These are phyloP conservation scores for human (Homo sapiens) DNA, from an alignment of 2,113 vertebrate species.

Conservation along the genomic window DNA sequence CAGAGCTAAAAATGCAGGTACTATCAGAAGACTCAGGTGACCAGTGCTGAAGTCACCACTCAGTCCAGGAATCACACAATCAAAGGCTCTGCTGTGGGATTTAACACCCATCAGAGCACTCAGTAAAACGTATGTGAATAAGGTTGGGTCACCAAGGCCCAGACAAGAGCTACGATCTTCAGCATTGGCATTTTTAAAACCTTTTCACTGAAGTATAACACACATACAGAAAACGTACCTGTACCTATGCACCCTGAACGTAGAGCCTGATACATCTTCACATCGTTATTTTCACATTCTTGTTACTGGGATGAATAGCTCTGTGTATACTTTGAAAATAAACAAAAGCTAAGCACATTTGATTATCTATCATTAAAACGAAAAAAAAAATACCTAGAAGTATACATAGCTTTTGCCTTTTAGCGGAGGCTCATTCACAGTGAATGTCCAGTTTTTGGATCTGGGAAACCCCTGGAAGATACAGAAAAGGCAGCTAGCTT, in stretches of 20 bases:
- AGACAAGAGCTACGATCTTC: not conserved
- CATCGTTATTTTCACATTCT: not conserved
- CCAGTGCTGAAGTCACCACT: not conserved
- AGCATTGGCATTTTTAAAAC: not conserved
- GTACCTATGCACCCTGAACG: rapidly evolving
- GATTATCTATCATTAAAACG: not conserved
- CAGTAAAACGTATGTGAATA: not conserved
- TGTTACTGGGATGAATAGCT: not conserved
- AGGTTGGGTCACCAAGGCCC: not conserved
- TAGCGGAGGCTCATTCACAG: not conserved
- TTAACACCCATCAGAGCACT: not conserved
- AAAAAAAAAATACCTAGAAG: not conserved
- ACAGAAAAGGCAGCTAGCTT: not conserved
- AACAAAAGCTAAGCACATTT: not conserved
- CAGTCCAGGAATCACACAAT: rapidly evolving
- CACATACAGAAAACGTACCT: not conserved
- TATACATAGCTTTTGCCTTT: not conserved
- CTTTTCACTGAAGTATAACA: not conserved
- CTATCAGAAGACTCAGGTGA: not conserved
- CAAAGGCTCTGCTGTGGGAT: not conserved
- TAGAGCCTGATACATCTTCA: not conserved
- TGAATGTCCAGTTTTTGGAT: not conserved
- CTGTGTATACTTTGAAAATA: not conserved
- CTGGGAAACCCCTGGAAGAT: not conserved
- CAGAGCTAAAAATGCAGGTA: not conserved